Evolutionary conservation across 2,888 invertebrate species (phyloP).

Genomic region (Hecatera dysodea): DNA sequence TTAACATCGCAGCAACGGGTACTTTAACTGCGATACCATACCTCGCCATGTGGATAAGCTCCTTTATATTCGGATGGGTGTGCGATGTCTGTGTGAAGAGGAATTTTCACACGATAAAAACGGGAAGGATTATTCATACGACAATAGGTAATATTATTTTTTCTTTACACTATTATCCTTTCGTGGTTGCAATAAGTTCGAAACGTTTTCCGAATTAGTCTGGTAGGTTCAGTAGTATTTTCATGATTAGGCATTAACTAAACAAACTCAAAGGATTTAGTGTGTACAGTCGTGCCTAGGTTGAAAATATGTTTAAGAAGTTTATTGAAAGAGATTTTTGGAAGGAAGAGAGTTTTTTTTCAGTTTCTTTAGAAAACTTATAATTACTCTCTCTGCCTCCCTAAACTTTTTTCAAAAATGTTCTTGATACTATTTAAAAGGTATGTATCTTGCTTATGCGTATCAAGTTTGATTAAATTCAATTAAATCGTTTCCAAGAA

Average conservation of each 20-base stretch:
- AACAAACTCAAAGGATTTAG: background rate
- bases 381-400: no score
- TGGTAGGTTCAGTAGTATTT: no score
- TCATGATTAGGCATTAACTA: background rate
- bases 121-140: slow-evolving; percentile 92
- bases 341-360: background rate
- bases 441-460: no score
- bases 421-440: no score
- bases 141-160: slow-evolving; percentile 90
- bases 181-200: background rate
- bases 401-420: no score
- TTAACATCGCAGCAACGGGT: slow-evolving; percentile 92
- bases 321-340: background rate
- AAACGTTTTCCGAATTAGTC: background rate
- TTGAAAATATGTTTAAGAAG: no score
- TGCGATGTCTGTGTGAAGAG: slow-evolving; percentile 93
- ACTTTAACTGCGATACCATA: slow-evolving; percentile 92
- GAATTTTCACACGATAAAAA: slow-evolving; percentile 90
- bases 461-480: no score
- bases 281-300: no score
- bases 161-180: background rate
- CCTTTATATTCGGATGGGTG: slow-evolving; percentile 92
- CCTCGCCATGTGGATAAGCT: slow-evolving; percentile 93
- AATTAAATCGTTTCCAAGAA: no score
- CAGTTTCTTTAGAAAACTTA: background rate